These are phyloP conservation scores for Beaufortia kweichowensis DNA, from an alignment of 2,113 vertebrate species.

Conservation along the genomic window DNA sequence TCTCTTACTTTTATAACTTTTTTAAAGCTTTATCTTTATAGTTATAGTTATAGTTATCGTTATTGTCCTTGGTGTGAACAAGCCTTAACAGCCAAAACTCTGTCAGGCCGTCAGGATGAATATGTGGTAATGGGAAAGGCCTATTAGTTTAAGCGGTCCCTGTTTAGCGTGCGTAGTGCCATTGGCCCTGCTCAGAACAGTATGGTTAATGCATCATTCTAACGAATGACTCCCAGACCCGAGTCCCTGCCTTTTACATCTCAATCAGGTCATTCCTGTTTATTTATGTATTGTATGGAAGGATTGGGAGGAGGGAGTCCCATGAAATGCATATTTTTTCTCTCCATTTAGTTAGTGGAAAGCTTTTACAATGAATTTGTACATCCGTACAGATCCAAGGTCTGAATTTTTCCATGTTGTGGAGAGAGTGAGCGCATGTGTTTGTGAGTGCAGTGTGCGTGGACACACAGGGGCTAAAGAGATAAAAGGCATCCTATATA, in stretches of 20 bases:
- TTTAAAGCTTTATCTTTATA: too few relatives aligned
- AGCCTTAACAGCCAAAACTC: not conserved
- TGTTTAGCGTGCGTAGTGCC: conserved; percentile 52
- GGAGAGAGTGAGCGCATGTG: conserved; percentile 23
- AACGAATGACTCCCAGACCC: conserved; percentile 71
- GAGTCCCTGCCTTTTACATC: conserved; percentile 76
- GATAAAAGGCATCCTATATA: conserved; percentile 63
- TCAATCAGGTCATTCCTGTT: conserved; percentile 78
- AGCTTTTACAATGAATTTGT: conserved; percentile 77
- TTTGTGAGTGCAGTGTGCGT: not conserved
- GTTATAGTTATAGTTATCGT: too few relatives aligned
- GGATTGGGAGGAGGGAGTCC: conserved; percentile 51
- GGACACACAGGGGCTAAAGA: conserved; percentile 49
- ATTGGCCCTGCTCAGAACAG: conserved; percentile 61
- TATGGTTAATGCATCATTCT: conserved; percentile 72
- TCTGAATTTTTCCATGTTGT: conserved; percentile 68
- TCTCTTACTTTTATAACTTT: too few relatives aligned
- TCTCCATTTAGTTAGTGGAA: conserved; percentile 75
- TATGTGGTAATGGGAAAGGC: conserved; percentile 48
- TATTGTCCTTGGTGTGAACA: too few relatives aligned
- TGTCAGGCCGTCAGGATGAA: not conserved
- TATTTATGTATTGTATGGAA: conserved; percentile 71
- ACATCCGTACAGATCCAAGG: conserved; percentile 67
- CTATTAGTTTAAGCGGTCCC: conserved; percentile 67
- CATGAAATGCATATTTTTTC: conserved; percentile 67